Evolutionary conservation across 2,888 invertebrate genomes (phyloP).

Genomic region (Lepidonotus clava): DNA sequence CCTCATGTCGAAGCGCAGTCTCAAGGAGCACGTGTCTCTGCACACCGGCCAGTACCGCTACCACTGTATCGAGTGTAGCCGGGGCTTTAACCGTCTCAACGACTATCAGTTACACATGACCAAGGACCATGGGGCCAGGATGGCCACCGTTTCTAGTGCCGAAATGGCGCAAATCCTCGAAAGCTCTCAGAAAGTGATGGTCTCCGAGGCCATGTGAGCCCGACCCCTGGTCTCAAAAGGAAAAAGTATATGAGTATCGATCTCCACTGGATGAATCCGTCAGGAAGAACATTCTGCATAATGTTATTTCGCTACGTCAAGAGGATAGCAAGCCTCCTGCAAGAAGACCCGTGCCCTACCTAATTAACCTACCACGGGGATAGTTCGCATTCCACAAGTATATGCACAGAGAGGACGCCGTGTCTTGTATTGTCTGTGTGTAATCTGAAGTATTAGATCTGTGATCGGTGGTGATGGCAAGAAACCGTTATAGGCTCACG

Average conservation of each 20-base stretch:
- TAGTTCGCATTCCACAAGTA: neutral
- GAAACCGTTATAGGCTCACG: too few relatives aligned
- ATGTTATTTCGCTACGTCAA: neutral
- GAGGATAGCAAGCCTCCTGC: neutral
- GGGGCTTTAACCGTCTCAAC: conserved; percentile 43
- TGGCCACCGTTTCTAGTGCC: neutral
- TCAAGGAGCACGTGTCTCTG: conserved; percentile 25
- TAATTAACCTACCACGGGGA: neutral
- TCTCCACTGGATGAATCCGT: neutral
- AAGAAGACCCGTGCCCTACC: neutral
- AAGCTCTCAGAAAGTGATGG: neutral
- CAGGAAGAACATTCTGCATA: conserved; percentile 14
- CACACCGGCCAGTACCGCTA: conserved; percentile 51
- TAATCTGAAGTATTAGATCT: conserved; percentile 12
- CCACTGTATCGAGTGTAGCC: conserved; percentile 43
- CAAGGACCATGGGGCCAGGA: conserved; percentile 34
- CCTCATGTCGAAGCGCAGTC: conserved; percentile 51
- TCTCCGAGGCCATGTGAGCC: neutral
- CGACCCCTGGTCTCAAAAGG: neutral
- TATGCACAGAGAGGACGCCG: neutral
- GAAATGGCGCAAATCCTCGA: conserved; percentile 33
- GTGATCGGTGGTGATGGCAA: neutral
- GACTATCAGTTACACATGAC: conserved; percentile 48
- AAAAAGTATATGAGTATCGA: neutral
- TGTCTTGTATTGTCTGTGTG: neutral